Evolutionary conservation across 92 coral and sea anemone species (phyloP), one percentile per base, ranked within the genome.

Genomic region (Epizoanthus stellaris): DNA sequence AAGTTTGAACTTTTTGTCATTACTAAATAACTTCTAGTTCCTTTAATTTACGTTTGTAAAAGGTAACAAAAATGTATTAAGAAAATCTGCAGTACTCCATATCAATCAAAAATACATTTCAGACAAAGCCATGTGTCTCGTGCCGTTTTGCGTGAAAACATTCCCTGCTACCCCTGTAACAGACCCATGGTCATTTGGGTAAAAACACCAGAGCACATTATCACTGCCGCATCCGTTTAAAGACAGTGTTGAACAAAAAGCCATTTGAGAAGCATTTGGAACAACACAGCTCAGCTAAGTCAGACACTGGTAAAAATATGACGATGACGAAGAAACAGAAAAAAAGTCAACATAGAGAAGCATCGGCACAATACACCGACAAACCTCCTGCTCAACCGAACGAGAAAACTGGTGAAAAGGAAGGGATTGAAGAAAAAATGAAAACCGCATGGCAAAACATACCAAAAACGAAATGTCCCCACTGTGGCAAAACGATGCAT

Each of bases 401-500:
- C 25, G 25, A 64, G 61, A 53, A 81, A 19, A 36, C 14, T 34
- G 59, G 57, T 19, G 17, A 57, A 43, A 34, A 84, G 57, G 52
- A 30, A 13, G 56, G 73, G 56, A 70, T 56, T 5, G 40, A 76
- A 43, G 59, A 54, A 6, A 5, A 62, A 2, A 53, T 52, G 59
- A 17, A 3, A 66, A 42, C n/a, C 68, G 42, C 40, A 57, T 3
- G 47, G 11, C 65, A 64, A 25, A 30, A 66, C 10, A 20, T n/a
- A 76, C 0, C 38, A 16, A 23, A 75, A 58, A 62, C 23, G n/a
- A 83, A 64, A 70, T 88, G 91, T 39, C 87, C 82, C 14, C 69
- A 30, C 14, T 90, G 93, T 63, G 71, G 87, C 4, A 90, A 86
- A 74, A 75, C 10, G 23, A 90, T 90, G 93, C 87, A 86, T 60